phyloP scores from a whole-genome alignment of 2,797 vertebrate species.

The Trichosurus vulpecula region DNA sequence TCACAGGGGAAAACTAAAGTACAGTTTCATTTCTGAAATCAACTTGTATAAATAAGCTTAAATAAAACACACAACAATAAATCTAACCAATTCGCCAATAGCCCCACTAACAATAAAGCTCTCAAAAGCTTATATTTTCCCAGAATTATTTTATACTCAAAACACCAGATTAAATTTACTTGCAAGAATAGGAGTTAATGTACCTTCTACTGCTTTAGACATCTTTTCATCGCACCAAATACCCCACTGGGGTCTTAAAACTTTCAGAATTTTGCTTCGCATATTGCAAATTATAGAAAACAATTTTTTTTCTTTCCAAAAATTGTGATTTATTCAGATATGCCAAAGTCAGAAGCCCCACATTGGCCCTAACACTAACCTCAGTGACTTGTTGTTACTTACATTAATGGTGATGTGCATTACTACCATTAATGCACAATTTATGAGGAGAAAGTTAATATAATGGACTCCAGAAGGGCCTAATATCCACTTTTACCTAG shows the following conservation, averaged over 20 bases:
- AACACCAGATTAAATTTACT: conserved; percentile 6
- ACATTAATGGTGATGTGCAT: not conserved
- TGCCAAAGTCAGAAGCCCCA: not conserved
- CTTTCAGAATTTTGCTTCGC: not conserved
- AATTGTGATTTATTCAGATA: not conserved
- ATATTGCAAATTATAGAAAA: not conserved
- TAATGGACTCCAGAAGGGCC: not conserved
- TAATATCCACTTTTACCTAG: not conserved
- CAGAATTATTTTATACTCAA: conserved; percentile 16
- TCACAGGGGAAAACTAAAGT: not conserved
- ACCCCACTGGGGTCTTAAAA: not conserved
- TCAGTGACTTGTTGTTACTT: not conserved
- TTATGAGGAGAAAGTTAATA: not conserved
- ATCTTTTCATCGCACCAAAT: not conserved
- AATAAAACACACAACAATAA: not conserved
- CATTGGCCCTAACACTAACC: not conserved
- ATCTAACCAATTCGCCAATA: not conserved
- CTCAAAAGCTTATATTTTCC: conserved; percentile 24
- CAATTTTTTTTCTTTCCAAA: not conserved
- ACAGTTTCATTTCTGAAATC: not conserved
- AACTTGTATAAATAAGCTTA: not conserved
- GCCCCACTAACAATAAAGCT: not conserved
- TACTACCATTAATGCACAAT: not conserved
- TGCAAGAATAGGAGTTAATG: not conserved
- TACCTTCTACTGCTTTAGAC: conserved; percentile 15